These are phyloP conservation scores for Pammene aurita DNA, from an alignment of 2,888 invertebrate genomes.

Conservation along the genomic window DNA sequence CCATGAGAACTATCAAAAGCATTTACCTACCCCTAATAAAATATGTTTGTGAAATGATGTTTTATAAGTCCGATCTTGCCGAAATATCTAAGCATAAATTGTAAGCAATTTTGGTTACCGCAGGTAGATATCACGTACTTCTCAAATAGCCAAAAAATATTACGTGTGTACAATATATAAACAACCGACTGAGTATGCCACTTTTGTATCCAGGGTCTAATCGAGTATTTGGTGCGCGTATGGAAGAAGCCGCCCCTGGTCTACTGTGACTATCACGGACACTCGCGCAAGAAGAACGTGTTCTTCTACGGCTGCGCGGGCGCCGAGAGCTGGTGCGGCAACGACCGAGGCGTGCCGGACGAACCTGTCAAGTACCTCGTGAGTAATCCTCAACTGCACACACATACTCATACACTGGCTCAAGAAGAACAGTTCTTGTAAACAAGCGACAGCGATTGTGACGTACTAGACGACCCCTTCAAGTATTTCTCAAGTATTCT, in stretches of 20 bases:
- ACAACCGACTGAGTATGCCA: conserved; percentile 5
- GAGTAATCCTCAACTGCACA: conserved; percentile 50
- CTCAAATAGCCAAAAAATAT: neutral
- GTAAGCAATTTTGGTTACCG: too few species aligned
- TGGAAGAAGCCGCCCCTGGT: conserved; percentile 84
- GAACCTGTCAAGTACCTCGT: conserved; percentile 85
- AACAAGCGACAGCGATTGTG: neutral
- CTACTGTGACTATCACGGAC: conserved; percentile 91
- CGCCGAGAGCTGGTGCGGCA: conserved; percentile 86
- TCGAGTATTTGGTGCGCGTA: conserved; percentile 85
- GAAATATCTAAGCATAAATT: too few species aligned
- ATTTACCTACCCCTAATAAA: neutral
- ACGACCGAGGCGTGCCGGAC: conserved; percentile 81
- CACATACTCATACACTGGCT: neutral
- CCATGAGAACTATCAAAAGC: neutral
- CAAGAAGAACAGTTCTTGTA: neutral
- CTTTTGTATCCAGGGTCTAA: conserved; percentile 74
- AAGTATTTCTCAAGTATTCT: neutral
- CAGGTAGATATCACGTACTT: too few species aligned
- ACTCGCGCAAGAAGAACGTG: conserved; percentile 92
- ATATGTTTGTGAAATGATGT: too few species aligned
- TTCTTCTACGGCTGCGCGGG: conserved; percentile 93
- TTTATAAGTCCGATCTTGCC: too few species aligned
- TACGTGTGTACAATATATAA: neutral
- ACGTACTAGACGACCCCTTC: neutral